Conservation (phyloP, 2,797 vertebrate genomes). For the Tragelaphus eurycerus region DNA sequence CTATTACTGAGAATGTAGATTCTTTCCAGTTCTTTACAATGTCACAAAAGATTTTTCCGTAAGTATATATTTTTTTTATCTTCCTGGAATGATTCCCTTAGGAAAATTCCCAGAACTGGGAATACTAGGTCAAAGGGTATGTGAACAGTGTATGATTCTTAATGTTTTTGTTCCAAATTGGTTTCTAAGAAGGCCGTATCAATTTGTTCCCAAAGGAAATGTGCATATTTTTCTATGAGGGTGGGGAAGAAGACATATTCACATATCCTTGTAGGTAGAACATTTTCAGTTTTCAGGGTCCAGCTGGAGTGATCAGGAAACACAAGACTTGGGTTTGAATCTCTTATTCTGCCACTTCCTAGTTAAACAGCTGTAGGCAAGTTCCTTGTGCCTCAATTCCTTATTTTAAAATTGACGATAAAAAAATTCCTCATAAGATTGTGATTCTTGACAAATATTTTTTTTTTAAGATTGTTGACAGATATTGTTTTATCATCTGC, state of each 20-base stretch:
- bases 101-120: slow-evolving; percentile 54
- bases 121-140: slow-evolving; percentile 67
- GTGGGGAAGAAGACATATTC: not conserved
- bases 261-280: slow-evolving; percentile 11
- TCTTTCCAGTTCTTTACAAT: not conserved
- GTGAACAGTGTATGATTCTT: slow-evolving; percentile 61
- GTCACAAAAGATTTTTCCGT: slow-evolving; percentile 33
- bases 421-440: not conserved
- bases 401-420: not conserved
- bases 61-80: not conserved
- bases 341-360: not conserved
- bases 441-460: not conserved
- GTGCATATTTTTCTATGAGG: slow-evolving; percentile 19
- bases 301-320: not conserved
- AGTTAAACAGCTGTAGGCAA: not conserved
- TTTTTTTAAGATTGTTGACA: not conserved
- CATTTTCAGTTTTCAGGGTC: slow-evolving; percentile 22
- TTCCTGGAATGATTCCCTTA: slow-evolving; percentile 45
- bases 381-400: not conserved
- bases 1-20: not conserved
- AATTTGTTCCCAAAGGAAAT: slow-evolving; percentile 65
- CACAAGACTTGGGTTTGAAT: not conserved
- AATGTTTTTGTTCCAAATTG: slow-evolving; percentile 61
- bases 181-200: slow-evolving; percentile 65
- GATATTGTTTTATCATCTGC: not conserved